These are phyloP conservation scores for Ecliptopera silaceata DNA, from an alignment of 2,888 invertebrate species.

Conservation along the genomic window DNA sequence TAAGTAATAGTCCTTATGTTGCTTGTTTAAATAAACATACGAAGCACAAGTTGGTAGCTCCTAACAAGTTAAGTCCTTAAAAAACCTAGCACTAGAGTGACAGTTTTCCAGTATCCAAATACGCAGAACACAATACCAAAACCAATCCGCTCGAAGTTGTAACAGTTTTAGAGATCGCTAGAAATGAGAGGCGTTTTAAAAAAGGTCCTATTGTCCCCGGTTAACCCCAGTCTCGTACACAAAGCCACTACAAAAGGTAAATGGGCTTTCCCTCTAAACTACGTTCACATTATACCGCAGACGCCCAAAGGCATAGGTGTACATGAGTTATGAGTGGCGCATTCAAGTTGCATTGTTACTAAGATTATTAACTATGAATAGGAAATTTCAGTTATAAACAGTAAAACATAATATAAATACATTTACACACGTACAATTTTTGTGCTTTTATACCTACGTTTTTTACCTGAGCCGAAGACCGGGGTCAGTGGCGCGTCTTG, in stretches of 20 bases:
- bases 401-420: too few relatives aligned
- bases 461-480: too few relatives aligned
- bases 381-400: too few relatives aligned
- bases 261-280: slow-evolving; percentile 71
- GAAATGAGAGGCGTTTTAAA: slow-evolving; percentile 62
- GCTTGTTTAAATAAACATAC: too few relatives aligned
- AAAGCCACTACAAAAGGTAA: slow-evolving; percentile 76
- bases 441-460: too few relatives aligned
- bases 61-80: too few relatives aligned
- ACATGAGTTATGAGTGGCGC: slow-evolving; percentile 18
- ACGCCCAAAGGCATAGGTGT: slow-evolving; percentile 19
- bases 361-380: slow-evolving; percentile 1
- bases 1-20: too few relatives aligned
- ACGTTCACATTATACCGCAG: slow-evolving; percentile 61
- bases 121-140: slow-evolving; percentile 28
- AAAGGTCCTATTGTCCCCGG: slow-evolving; percentile 68
- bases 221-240: slow-evolving; percentile 70
- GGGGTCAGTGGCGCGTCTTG: too few relatives aligned
- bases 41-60: too few relatives aligned
- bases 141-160: slow-evolving; percentile 53
- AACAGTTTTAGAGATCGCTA: slow-evolving; percentile 57
- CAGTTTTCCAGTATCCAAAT: neutral
- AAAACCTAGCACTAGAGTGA: too few relatives aligned
- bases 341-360: slow-evolving; percentile 17
- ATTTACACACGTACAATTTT: too few relatives aligned